phyloP scores from a whole-genome alignment of 35 echinoderm and acorn worm species.

The Anneissia japonica region DNA sequence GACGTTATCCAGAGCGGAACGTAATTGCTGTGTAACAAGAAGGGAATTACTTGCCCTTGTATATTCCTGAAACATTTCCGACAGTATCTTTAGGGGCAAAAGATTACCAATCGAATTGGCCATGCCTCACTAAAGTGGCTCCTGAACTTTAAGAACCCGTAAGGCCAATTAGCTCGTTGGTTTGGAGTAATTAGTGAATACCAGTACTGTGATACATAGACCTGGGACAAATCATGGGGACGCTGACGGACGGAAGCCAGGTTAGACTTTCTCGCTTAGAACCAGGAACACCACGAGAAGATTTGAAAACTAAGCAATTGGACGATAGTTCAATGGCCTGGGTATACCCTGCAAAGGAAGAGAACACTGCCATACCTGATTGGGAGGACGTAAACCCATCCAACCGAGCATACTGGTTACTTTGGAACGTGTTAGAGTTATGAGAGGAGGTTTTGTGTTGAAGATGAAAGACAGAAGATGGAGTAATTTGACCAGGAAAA shows the following conservation, averaged over 20 bases:
- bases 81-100: slow-evolving; percentile 4
- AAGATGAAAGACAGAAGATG: slow-evolving; percentile 45
- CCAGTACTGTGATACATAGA: background rate
- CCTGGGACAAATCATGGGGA: background rate
- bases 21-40: slow-evolving; percentile 23
- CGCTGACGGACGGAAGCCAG: background rate
- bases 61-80: background rate
- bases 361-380: background rate
- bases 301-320: background rate
- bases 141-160: slow-evolving; percentile 17
- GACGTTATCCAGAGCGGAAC: background rate
- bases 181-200: slow-evolving; percentile 1
- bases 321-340: background rate
- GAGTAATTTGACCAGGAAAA: background rate
- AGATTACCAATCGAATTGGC: no score
- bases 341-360: background rate
- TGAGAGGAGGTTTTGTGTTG: slow-evolving; percentile 37
- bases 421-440: slow-evolving; percentile 40
- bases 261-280: background rate
- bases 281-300: background rate
- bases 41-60: slow-evolving; percentile 17
- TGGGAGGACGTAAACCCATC: background rate
- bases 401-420: slow-evolving; percentile 1
- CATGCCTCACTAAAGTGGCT: slow-evolving; percentile 18
- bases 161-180: no score